phyloP scores from a whole-genome alignment of 2,797 vertebrate genomes.

The Triplophysa yarkandensis region DNA sequence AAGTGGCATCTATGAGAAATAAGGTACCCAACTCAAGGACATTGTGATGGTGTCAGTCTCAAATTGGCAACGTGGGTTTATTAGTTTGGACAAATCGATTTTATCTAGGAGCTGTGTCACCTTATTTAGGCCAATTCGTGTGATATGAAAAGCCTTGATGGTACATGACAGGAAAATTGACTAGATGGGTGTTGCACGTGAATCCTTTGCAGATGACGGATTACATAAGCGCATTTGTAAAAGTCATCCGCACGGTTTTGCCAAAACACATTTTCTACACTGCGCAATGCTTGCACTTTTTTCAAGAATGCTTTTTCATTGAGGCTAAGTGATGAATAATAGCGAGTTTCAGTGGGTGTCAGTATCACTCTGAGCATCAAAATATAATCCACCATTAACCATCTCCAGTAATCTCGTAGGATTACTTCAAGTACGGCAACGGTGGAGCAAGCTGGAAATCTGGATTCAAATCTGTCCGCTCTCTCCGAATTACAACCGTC shows the following conservation, averaged over 20 bases:
- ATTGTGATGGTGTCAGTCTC: slow-evolving; percentile 40
- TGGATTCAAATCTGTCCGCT: slow-evolving; percentile 52
- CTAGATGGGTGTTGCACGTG: slow-evolving; percentile 1
- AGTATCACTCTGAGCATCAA: slow-evolving; percentile 32
- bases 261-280: slow-evolving; percentile 4
- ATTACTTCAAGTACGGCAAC: slow-evolving; percentile 58
- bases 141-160: slow-evolving; percentile 49
- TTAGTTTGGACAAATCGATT: slow-evolving; percentile 53
- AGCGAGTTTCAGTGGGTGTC: slow-evolving; percentile 36
- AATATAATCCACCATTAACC: slow-evolving; percentile 68
- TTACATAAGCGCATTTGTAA: slow-evolving; percentile 28
- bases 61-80: slow-evolving; percentile 38
- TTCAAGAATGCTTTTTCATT: not conserved
- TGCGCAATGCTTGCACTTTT: not conserved
- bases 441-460: slow-evolving; percentile 64
- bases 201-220: slow-evolving; percentile 19
- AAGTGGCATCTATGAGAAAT: not conserved
- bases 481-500: slow-evolving; percentile 37
- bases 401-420: slow-evolving; percentile 65
- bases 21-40: slow-evolving; percentile 38
- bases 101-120: slow-evolving; percentile 46
- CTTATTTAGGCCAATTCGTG: slow-evolving; percentile 39
- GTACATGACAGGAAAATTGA: slow-evolving; percentile 39
- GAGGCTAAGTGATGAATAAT: slow-evolving; percentile 33
- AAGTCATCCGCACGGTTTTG: slow-evolving; percentile 13